Evolutionary conservation across 1,140 invertebrate species (phyloP).

Genomic region (Amphibalanus amphitrite): DNA sequence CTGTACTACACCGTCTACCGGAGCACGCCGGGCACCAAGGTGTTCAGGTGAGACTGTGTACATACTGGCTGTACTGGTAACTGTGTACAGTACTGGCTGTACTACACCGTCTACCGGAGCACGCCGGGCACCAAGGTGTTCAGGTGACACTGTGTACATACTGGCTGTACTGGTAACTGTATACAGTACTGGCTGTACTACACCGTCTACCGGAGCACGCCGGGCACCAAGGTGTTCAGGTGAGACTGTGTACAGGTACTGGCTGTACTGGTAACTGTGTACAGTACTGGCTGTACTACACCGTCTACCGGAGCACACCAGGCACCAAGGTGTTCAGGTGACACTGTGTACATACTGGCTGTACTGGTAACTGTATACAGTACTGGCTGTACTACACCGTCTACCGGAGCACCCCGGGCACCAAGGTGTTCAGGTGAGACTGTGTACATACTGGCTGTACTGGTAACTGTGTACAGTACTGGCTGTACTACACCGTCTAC

Average conservation of each 20-base stretch:
- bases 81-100: too few relatives aligned
- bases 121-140: too few relatives aligned
- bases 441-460: too few relatives aligned
- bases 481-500: too few relatives aligned
- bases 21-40: slow-evolving; percentile 40
- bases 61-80: too few relatives aligned
- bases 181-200: background rate
- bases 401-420: slow-evolving; percentile 58
- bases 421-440: slow-evolving; percentile 11
- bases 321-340: too few relatives aligned
- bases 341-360: slow-evolving; percentile 24
- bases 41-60: slow-evolving; percentile 10
- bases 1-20: slow-evolving; percentile 74
- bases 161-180: background rate
- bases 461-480: too few relatives aligned
- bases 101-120: too few relatives aligned
- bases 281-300: background rate
- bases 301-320: too few relatives aligned
- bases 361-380: slow-evolving; percentile 86
- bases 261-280: too few relatives aligned
- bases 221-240: too few relatives aligned
- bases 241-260: background rate
- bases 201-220: background rate
- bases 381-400: slow-evolving; percentile 84
- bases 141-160: too few relatives aligned